These are phyloP conservation scores for Pollenia griseotomentosa DNA, from an alignment of 2,888 invertebrate species.

Conservation along the genomic window DNA sequence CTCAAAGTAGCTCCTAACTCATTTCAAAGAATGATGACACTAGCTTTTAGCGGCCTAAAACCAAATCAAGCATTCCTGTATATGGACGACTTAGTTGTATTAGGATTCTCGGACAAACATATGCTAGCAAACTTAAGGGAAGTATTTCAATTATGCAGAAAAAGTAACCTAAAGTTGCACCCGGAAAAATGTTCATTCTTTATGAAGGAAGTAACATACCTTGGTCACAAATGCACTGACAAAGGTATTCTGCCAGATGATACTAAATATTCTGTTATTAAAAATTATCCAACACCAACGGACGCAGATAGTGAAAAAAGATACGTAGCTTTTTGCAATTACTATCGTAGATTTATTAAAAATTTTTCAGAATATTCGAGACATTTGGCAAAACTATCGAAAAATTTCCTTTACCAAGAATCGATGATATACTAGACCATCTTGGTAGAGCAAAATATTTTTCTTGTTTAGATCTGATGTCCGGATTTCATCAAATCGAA, in stretches of 20 bases:
- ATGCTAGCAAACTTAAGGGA: background rate
- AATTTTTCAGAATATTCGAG: conserved; percentile 16
- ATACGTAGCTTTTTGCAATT: conserved; percentile 2
- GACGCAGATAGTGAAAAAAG: background rate
- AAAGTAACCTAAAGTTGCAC: background rate
- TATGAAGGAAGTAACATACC: background rate
- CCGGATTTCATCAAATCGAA: no score
- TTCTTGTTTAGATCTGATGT: no score
- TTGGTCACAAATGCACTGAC: conserved; percentile 4
- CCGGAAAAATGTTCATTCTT: background rate
- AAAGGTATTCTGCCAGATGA: conserved; percentile 3
- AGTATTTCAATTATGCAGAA: background rate
- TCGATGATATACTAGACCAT: no score
- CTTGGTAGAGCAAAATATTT: no score
- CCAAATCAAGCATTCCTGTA: no score
- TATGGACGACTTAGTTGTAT: no score
- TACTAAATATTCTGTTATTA: background rate
- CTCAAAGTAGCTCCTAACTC: no score
- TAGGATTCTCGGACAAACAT: background rate
- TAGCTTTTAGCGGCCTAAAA: no score
- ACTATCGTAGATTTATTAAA: background rate
- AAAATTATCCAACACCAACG: background rate
- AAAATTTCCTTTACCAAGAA: conserved; percentile 15
- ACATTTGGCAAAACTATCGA: conserved; percentile 23
- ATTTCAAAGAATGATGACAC: no score